These are phyloP conservation scores for Osmoderma eremita DNA, from an alignment of 2,888 invertebrate genomes.

Conservation along the genomic window DNA sequence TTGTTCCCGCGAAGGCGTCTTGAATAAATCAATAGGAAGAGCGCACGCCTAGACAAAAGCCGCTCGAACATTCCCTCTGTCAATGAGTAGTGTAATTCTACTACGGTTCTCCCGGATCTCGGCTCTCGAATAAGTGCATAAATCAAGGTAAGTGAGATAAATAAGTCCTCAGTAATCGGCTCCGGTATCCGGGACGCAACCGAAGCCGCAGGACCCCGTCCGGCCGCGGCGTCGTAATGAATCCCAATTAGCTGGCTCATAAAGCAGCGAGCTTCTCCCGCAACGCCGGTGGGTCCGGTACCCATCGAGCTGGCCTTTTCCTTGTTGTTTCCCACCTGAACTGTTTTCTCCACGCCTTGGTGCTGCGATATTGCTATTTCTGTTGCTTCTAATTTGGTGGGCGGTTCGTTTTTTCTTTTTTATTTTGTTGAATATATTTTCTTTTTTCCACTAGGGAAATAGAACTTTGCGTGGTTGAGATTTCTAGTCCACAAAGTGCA, in stretches of 20 bases:
- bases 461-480: too few species aligned
- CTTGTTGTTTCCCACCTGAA: constrained; percentile 11
- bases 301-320: background rate
- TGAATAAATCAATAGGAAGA: constrained; percentile 27
- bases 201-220: constrained; percentile 57
- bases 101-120: constrained; percentile 41
- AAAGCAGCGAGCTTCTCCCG: constrained; percentile 52
- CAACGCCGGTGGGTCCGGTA: constrained; percentile 40
- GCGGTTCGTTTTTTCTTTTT: constrained; percentile 4
- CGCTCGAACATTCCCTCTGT: constrained; percentile 25
- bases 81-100: constrained; percentile 51
- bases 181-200: constrained; percentile 50
- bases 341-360: background rate
- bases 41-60: constrained; percentile 20
- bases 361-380: background rate
- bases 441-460: background rate
- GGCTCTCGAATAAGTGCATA: constrained; percentile 57
- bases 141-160: constrained; percentile 60
- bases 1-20: constrained; percentile 12
- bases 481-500: too few species aligned
- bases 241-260: constrained; percentile 60
- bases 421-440: background rate
- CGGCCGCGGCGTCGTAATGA: constrained; percentile 54
- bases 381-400: background rate
- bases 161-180: constrained; percentile 58